phyloP scores from a whole-genome alignment of 1,140 invertebrate species.

The Solenopsis invicta region DNA sequence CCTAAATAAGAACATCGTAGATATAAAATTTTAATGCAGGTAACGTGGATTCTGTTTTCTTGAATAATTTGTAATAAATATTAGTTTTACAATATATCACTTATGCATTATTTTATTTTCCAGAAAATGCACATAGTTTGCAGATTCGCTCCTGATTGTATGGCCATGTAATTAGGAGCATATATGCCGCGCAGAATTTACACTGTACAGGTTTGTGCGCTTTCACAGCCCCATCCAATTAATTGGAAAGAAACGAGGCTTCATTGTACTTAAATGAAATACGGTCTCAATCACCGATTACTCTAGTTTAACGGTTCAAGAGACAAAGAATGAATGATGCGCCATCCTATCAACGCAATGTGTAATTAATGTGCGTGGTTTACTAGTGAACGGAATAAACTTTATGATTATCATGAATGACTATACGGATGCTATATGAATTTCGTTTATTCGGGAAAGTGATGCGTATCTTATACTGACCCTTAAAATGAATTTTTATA shows the following conservation, averaged over 20 bases:
- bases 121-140: not conserved
- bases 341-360: not conserved
- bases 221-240: not conserved
- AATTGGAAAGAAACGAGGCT: conserved; percentile 22
- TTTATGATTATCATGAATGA: conserved; percentile 45
- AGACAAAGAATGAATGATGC: not conserved
- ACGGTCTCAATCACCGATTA: conserved; percentile 24
- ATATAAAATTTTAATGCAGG: conserved; percentile 43
- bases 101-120: not conserved
- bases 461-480: conserved; percentile 36
- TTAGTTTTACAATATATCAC: not conserved
- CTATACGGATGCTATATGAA: conserved; percentile 19
- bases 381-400: conserved; percentile 36
- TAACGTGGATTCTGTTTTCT: not conserved
- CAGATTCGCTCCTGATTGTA: conserved; percentile 8
- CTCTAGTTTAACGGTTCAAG: not conserved
- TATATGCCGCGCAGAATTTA: not conserved
- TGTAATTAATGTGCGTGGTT: conserved; percentile 48
- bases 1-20: conserved; percentile 20
- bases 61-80: conserved; percentile 21
- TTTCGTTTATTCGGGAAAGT: conserved; percentile 23
- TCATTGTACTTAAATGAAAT: conserved; percentile 45
- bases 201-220: not conserved
- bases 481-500: conserved; percentile 54
- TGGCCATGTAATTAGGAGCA: conserved; percentile 2